A percentile compares a stretch with the other conserved stretches of the same genome.
phyloP scores from a whole-genome alignment of 1,140 invertebrate species.

The Liolophura sinensis region DNA sequence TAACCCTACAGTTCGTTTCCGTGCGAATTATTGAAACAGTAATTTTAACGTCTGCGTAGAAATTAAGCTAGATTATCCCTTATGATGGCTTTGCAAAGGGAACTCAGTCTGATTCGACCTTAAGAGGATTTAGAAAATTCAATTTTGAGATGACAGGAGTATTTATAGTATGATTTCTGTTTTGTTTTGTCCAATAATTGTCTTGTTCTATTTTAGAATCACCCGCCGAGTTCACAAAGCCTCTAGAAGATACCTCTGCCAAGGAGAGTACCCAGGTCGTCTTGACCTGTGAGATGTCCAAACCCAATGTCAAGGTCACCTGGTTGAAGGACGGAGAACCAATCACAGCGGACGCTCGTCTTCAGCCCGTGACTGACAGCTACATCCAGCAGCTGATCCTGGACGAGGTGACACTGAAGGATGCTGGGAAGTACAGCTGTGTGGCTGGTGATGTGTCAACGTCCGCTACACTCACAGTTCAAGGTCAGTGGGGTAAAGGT shows the following conservation, averaged over 20 bases:
- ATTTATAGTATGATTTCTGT: too few relatives aligned
- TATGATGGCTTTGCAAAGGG: too few relatives aligned
- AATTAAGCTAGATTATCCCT: too few relatives aligned
- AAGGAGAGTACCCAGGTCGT: conserved; percentile 41
- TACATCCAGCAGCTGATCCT: conserved; percentile 34
- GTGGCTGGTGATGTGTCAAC: conserved; percentile 33
- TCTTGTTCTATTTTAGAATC: background rate
- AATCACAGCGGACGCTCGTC: conserved; percentile 68
- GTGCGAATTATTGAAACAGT: too few relatives aligned
- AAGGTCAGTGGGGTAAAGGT: conserved; percentile 17
- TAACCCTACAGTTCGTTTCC: too few relatives aligned
- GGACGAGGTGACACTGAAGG: conserved; percentile 26
- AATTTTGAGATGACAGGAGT: too few relatives aligned
- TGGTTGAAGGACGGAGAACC: conserved; percentile 64
- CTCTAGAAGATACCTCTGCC: conserved; percentile 35
- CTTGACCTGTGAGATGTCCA: conserved; percentile 52
- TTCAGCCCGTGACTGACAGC: conserved; percentile 20
- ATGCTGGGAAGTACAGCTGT: conserved; percentile 43
- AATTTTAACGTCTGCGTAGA: too few relatives aligned
- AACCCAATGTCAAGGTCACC: conserved; percentile 42
- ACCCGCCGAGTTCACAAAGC: conserved; percentile 7
- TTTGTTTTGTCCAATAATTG: too few relatives aligned
- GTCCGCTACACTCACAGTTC: conserved; percentile 28
- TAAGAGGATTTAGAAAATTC: too few relatives aligned
- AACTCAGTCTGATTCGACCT: too few relatives aligned